Evolutionary conservation across 2,797 vertebrate genomes (phyloP).

Genomic region (Hydrocynus forskahlii): DNA sequence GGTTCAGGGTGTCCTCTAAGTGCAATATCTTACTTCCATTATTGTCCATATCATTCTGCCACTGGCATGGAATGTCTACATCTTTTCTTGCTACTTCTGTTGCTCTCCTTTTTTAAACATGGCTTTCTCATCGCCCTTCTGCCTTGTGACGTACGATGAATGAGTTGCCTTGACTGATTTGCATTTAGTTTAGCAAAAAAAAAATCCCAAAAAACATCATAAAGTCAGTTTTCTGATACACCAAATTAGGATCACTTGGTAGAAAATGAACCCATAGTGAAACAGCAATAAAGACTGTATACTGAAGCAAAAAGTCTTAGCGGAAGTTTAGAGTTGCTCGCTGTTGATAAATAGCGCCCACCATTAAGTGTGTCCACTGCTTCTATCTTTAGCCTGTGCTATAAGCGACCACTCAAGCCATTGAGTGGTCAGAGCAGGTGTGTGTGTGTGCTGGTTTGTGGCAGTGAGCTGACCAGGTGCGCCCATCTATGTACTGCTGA

Average conservation of each 20-base stretch:
- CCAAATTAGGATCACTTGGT: not conserved
- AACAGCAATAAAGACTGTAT: conserved; percentile 5
- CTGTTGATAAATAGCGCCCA: not conserved
- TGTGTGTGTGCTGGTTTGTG: not conserved
- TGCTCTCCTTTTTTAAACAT: not conserved
- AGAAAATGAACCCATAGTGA: not conserved
- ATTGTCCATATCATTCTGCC: not conserved
- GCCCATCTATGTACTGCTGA: not conserved
- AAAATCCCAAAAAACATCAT: not conserved
- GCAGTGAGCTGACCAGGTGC: conserved; percentile 16
- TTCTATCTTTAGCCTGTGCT: conserved; percentile 31
- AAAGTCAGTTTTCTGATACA: not conserved
- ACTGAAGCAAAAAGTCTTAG: not conserved
- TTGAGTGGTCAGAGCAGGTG: not conserved
- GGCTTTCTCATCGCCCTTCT: not conserved
- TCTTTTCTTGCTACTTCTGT: not conserved
- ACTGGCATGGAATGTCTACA: not conserved
- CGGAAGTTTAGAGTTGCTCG: not conserved
- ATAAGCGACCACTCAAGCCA: not conserved
- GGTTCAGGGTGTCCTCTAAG: conserved; percentile 15
- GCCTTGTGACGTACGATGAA: not conserved
- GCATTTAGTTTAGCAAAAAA: no score
- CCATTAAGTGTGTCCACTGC: not conserved
- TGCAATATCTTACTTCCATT: conserved; percentile 18
- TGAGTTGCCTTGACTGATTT: conserved; percentile 9